Percentiles rank a stretch among this genome's conserved stretches.
Conservation (phyloP, 2,888 invertebrate species). For the Oithona nana region DNA sequence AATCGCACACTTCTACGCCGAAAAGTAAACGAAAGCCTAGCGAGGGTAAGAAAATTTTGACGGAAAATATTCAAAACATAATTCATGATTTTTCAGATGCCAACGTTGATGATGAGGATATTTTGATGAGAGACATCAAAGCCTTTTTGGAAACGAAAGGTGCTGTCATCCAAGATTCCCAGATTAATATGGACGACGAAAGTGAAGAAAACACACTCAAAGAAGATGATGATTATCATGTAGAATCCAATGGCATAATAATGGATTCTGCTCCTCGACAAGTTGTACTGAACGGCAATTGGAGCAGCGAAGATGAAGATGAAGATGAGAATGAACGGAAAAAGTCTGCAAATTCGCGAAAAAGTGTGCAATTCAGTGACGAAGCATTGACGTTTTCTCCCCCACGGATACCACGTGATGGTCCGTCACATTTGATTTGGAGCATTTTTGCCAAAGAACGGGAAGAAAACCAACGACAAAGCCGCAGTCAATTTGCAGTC, state of each 20-base stretch:
- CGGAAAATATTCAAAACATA: no score
- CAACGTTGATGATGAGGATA: background rate
- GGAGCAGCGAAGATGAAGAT: background rate
- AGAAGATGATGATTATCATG: background rate
- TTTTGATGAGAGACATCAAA: background rate
- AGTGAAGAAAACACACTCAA: background rate
- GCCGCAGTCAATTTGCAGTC: background rate
- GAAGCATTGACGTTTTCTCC: background rate
- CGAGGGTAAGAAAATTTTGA: no score
- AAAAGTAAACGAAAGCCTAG: no score
- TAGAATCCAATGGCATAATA: background rate
- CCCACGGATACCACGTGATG: background rate
- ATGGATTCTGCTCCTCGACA: background rate
- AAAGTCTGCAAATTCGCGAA: background rate
- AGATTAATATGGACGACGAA: background rate
- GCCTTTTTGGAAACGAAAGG: background rate
- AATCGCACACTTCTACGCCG: background rate
- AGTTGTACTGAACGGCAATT: background rate
- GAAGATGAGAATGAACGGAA: background rate
- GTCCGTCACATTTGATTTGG: constrained; percentile 11
- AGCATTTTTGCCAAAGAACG: constrained; percentile 10
- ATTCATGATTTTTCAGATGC: background rate
- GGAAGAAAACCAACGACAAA: background rate
- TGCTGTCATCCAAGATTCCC: background rate
- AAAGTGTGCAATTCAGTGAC: background rate